Percentiles rank a stretch among this genome's conserved stretches.
phyloP scores from a whole-genome alignment of 2,888 invertebrate species.

The Harmothoe impar region DNA sequence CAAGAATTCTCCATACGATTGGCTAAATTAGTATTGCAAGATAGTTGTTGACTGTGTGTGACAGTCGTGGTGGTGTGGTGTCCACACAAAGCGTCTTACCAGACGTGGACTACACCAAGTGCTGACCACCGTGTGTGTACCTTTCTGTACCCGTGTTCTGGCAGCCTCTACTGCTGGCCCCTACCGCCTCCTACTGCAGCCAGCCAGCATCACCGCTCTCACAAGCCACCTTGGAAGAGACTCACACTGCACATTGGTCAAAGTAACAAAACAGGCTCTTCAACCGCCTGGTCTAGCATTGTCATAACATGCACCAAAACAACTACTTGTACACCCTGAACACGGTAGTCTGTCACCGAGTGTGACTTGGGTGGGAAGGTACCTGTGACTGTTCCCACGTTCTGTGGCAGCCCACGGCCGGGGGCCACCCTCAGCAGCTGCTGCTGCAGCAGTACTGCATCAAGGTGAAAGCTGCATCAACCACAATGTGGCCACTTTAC shows the following conservation, averaged over 20 bases:
- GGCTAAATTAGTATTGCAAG: conserved; percentile 37
- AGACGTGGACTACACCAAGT: background rate
- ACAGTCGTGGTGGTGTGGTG: background rate
- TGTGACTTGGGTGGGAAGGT: no score
- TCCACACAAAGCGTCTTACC: background rate
- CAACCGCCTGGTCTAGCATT: no score
- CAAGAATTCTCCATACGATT: conserved; percentile 43
- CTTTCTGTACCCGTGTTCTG: background rate
- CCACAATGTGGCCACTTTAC: no score
- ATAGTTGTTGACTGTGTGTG: background rate
- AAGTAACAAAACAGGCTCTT: background rate
- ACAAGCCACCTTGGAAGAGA: conserved; percentile 39
- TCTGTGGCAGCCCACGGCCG: no score
- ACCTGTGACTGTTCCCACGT: no score
- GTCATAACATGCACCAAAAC: no score
- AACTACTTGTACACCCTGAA: no score
- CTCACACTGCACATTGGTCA: background rate
- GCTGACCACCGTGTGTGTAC: background rate
- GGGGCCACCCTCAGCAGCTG: no score
- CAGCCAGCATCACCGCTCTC: conserved; percentile 2
- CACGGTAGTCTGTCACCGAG: no score
- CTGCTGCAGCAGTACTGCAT: no score
- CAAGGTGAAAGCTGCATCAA: no score
- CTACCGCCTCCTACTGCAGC: no score
- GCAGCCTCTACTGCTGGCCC: background rate